phyloP scores from a whole-genome alignment of 2,888 invertebrate species.

The Malachius bipustulatus region DNA sequence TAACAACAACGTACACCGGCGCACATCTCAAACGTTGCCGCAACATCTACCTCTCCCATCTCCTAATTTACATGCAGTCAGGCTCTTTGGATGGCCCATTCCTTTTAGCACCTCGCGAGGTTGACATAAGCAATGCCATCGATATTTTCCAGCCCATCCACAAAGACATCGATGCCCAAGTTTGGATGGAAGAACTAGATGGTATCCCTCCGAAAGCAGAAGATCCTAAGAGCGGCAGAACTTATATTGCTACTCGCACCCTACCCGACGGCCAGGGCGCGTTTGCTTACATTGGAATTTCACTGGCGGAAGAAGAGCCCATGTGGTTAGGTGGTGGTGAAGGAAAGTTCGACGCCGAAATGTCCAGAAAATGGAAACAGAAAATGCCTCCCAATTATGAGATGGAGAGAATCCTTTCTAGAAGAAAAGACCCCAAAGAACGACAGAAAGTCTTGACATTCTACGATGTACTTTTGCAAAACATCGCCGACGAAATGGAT shows the following conservation, averaged over 20 bases:
- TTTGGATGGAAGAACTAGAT: conserved; percentile 30
- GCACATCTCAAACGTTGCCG: conserved; percentile 34
- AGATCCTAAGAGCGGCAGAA: conserved; percentile 32
- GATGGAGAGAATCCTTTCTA: conserved; percentile 33
- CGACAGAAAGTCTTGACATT: conserved; percentile 33
- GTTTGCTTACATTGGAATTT: conserved; percentile 38
- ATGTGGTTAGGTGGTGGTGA: conserved; percentile 32
- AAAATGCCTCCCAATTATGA: conserved; percentile 30
- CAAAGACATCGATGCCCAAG: conserved; percentile 21
- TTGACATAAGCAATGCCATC: conserved; percentile 31
- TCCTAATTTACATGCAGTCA: conserved; percentile 36
- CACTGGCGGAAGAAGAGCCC: conserved; percentile 33
- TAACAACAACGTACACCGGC: conserved; percentile 30
- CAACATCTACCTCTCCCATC: conserved; percentile 37
- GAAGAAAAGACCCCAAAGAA: conserved; percentile 31
- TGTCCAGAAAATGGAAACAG: conserved; percentile 27
- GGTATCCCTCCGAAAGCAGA: conserved; percentile 20
- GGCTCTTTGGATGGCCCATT: conserved; percentile 34
- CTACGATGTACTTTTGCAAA: conserved; percentile 35
- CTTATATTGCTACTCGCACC: conserved; percentile 38
- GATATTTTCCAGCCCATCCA: conserved; percentile 29
- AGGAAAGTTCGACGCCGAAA: conserved; percentile 27
- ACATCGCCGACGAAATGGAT: conserved; percentile 37
- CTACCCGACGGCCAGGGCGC: conserved; percentile 37
- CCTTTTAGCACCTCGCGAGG: conserved; percentile 28